Base-by-base conservation (phyloP, 2,113 vertebrate species). In the Heliornis fulica region DNA sequence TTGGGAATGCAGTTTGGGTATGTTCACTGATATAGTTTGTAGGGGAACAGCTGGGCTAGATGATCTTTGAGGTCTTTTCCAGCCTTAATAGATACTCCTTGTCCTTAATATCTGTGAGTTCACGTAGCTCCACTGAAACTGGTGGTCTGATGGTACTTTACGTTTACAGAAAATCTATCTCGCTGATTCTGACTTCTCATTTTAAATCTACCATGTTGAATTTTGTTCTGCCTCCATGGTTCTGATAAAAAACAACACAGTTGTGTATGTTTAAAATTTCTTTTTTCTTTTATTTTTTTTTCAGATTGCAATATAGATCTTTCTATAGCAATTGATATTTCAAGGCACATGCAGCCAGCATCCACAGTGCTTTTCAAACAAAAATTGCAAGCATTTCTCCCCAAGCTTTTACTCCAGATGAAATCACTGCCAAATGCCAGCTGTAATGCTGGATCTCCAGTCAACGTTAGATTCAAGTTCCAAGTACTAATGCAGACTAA, bases 291-390 rank as follows among this genome's bases (percentile, higher is more conserved):
- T 70, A 8, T 48, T 23, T 59, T 23, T 59, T 60, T 83, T 94
- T 91, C 54, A 99, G 99, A n/a, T 57, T 99, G 99, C 63, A 51
- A 29, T 48, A 72, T 99, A 18, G 98, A 98, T 82, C 95, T 99
- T 90, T 98, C 98, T 68, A 50, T 99, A 86, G 98, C 98, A 69
- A 97, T 99, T n/a, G 99, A 99, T 87, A 98, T 98, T 85, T 98
- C 99, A 7, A 86, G 34, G 21, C 89, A 1, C 16, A 8, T 15
- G 7, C 71, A 50, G 7, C 87, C 83, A 28, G 80, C 56, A 36
- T 65, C 84, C 51, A 91, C 97, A 34, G 46, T 94, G 66, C 96
- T 83, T 26, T 83, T 97, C 78, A 98, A 98, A 70, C 85, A 72
- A 84, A 98, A 94, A 64, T 96, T 98, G 60, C 89, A 87, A 72